Evolutionary conservation across 2,888 invertebrate genomes (phyloP), one percentile per base, ranked within the genome.

Genomic region (Drosophila aldrichi): DNA sequence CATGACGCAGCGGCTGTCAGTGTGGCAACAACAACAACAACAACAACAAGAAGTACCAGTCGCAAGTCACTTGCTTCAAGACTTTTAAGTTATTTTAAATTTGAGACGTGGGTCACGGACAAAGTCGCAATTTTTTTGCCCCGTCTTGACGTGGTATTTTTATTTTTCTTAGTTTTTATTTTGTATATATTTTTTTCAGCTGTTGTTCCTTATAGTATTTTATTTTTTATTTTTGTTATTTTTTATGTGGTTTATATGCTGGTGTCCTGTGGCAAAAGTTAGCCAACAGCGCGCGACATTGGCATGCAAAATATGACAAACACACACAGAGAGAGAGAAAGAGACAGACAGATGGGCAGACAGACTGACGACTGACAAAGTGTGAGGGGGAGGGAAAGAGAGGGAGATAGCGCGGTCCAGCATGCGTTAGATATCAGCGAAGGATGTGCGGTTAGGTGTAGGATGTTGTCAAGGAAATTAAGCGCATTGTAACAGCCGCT

Each of bases 21-120:
- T 58, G n/a, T 46, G 60, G 58, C 70, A 52, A 38, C 54, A 43
- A 22, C 48, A 57, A 40, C 62, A 64, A 32, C 59, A 54, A 20
- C 61, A 61, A 29, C 60, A 58, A 16, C 57, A 68, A 40, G 54
- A 44, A 58, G 49, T 51, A 49, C 52, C 66, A 65, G 48, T 48
- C 57, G 36, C 71, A 66, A 68, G 73, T 73, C 73, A 79, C 86
- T 87, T 81, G 82, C 69, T 70, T 72, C 71, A 77, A 83, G 77
- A 81, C 89, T 72, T 83, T 88, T 60, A 72, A 86, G 87, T 79
- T 86, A 79, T 85, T 89, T 87, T 81, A 87, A 83, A 87, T 79
- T 89, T 79, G 73, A 81, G 74, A 77, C 84, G 74, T 79, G 74
- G 83, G 52, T 64, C 65, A 63, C 61, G 70, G 46, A 65, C 74